A percentile compares a stretch with the other conserved stretches of the same genome.
Conservation (phyloP, 2,113 vertebrate species). For the Limanda limanda region DNA sequence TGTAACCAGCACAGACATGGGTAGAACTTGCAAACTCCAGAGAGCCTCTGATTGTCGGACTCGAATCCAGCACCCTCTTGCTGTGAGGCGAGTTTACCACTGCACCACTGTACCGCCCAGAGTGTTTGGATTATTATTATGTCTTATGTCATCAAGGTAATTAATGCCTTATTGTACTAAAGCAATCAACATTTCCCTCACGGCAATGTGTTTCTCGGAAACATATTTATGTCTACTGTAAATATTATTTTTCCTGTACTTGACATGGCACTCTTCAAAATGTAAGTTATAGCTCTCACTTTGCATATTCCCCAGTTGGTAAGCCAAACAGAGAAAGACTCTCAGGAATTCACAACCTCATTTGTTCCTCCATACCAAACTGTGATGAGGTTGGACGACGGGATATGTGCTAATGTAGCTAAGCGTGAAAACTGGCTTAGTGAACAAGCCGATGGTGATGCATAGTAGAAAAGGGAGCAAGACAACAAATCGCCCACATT, state of each 20-base stretch:
- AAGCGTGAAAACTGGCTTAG: conserved; percentile 51
- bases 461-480: conserved; percentile 23
- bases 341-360: conserved; percentile 36
- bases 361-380: conserved; percentile 55
- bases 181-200: too few relatives aligned
- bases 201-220: neutral
- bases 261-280: neutral
- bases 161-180: neutral
- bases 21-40: too few relatives aligned
- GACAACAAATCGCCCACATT: conserved; percentile 54
- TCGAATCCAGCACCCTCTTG: too few relatives aligned
- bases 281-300: neutral
- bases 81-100: too few relatives aligned
- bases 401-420: conserved; percentile 29
- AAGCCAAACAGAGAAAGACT: conserved; percentile 12
- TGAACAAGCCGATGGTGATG: conserved; percentile 27
- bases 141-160: neutral
- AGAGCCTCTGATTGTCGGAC: too few relatives aligned
- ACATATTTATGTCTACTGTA: neutral
- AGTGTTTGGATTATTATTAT: neutral
- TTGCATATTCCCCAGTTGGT: conserved; percentile 22
- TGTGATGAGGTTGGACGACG: conserved; percentile 36
- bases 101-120: too few relatives aligned
- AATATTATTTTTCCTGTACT: conserved; percentile 2
- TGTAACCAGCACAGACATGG: too few relatives aligned